Percentiles rank a stretch among this genome's conserved stretches.
These are phyloP conservation scores for Tamias sibiricus DNA, from an alignment of 2,113 vertebrate species.

Conservation along the genomic window DNA sequence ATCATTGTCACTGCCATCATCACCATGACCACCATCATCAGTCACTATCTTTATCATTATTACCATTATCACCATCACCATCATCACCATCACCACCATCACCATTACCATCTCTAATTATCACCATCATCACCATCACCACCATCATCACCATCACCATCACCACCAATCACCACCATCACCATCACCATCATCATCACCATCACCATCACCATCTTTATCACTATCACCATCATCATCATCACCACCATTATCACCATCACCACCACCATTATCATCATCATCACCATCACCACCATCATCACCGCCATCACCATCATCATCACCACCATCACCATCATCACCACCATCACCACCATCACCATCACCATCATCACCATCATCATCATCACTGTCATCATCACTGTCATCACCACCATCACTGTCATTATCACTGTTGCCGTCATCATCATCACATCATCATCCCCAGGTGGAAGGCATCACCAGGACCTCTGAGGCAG, in stretches of 20 bases:
- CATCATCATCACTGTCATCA: rapidly evolving
- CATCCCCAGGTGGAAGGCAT: not conserved
- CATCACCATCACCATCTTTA: no score
- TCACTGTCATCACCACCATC: no score
- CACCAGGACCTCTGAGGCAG: not conserved
- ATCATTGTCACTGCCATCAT: not conserved
- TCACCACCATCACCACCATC: not conserved
- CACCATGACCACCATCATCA: not conserved
- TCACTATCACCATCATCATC: not conserved
- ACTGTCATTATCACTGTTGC: rapidly evolving
- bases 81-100: no score
- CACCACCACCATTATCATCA: not conserved
- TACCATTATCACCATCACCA: not conserved
- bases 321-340: not conserved
- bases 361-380: rapidly evolving
- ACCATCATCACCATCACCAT: rapidly evolving
- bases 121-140: rapidly evolving
- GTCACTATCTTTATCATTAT: not conserved
- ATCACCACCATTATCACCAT: rapidly evolving
- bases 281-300: not conserved
- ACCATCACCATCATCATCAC: rapidly evolving
- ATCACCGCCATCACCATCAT: not conserved
- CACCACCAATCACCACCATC: rapidly evolving
- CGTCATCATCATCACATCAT: not conserved
- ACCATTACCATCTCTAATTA: rapidly evolving